Evolutionary conservation across 1,140 invertebrate species (phyloP).

Genomic region (Plectrocnemia conspersa): DNA sequence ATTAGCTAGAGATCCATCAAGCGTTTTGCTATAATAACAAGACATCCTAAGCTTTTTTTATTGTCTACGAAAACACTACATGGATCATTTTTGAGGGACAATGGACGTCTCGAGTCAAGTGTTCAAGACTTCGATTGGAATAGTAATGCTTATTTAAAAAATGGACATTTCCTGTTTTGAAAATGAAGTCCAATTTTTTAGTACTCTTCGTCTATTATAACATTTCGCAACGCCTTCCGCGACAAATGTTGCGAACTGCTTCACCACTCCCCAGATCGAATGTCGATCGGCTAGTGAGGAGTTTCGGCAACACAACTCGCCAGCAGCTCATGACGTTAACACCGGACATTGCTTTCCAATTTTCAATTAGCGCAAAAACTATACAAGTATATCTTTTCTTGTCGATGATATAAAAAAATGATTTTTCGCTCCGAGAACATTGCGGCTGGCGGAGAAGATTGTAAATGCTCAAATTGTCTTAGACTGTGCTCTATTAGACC

Average conservation of each 20-base stretch:
- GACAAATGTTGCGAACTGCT: constrained; percentile 12
- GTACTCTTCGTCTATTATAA: not conserved
- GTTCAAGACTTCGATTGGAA: not conserved
- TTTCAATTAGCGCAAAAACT: not conserved
- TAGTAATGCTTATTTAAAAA: not conserved
- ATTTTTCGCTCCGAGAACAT: not conserved
- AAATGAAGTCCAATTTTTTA: not conserved
- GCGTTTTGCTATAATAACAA: no score
- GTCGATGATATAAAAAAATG: not conserved
- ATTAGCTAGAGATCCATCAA: no score
- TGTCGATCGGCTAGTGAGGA: not conserved
- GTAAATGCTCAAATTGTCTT: not conserved
- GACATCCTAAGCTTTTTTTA: not conserved
- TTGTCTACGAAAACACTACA: not conserved
- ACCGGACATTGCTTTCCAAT: not conserved
- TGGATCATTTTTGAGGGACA: not conserved
- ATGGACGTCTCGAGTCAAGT: not conserved
- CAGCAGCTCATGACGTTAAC: not conserved
- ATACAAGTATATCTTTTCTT: not conserved
- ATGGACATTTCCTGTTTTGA: not conserved
- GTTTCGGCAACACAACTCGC: not conserved
- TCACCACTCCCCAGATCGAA: constrained; percentile 1
- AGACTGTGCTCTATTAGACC: not conserved
- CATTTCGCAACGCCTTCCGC: not conserved
- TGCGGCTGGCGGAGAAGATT: not conserved